Conservation (phyloP, 1,140 invertebrate species). For the Apis laboriosa region DNA sequence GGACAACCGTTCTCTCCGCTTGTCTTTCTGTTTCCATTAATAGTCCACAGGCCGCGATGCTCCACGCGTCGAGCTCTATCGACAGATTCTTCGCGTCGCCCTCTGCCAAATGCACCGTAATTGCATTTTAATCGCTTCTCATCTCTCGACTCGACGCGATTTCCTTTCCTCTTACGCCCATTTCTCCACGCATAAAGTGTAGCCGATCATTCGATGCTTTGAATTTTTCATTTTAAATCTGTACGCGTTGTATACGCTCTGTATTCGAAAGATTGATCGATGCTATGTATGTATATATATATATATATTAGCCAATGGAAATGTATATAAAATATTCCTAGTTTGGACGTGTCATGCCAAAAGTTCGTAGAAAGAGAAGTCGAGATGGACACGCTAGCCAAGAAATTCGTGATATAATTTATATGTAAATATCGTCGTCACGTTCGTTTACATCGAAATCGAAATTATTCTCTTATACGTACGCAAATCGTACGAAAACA, state of each 20-base stretch:
- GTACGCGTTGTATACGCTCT: no score
- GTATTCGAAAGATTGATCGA: no score
- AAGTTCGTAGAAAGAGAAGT: slow-evolving; percentile 1
- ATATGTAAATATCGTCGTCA: slow-evolving; percentile 44
- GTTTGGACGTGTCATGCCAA: background rate
- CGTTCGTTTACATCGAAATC: slow-evolving; percentile 43
- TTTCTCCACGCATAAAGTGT: no score
- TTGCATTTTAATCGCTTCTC: slow-evolving; percentile 2
- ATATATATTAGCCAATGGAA: no score
- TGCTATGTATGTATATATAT: no score
- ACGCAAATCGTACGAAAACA: background rate
- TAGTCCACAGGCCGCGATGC: slow-evolving; percentile 41
- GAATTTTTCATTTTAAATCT: no score
- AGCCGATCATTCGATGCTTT: no score
- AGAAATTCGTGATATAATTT: slow-evolving; percentile 15
- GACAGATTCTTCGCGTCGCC: slow-evolving; percentile 3
- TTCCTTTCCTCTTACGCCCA: background rate
- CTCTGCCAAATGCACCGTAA: slow-evolving; percentile 24
- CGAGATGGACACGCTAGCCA: background rate
- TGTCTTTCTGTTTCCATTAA: slow-evolving; percentile 59
- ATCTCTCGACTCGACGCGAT: background rate
- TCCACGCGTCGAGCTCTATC: slow-evolving; percentile 28
- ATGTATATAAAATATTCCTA: no score
- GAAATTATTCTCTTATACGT: background rate
- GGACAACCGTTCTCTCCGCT: slow-evolving; percentile 8